Evolutionary conservation across 2,797 vertebrate genomes (phyloP).

Genomic region (Tangara arthus): DNA sequence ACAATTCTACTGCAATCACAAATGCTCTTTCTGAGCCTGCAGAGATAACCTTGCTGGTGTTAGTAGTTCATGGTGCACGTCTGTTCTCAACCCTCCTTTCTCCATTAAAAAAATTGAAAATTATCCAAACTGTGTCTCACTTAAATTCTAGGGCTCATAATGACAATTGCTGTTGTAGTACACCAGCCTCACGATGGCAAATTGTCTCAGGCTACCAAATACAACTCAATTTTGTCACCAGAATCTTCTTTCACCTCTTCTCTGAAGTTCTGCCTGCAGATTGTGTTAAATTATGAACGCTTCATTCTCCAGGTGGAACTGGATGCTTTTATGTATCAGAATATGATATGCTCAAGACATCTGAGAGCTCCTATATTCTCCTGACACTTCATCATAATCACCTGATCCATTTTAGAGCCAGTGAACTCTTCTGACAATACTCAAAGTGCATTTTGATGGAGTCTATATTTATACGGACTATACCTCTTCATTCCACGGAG

Average conservation of each 20-base stretch:
- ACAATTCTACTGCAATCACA: not conserved
- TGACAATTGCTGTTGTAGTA: not conserved
- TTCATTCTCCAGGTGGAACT: not conserved
- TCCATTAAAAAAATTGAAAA: not conserved
- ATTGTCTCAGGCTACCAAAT: not conserved
- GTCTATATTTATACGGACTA: not conserved
- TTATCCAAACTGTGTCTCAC: not conserved
- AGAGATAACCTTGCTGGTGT: not conserved
- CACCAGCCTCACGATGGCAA: not conserved
- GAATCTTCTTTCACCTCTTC: not conserved
- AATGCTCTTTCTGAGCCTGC: not conserved
- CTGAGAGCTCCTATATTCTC: not conserved
- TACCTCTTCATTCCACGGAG: not conserved
- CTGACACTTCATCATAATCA: not conserved
- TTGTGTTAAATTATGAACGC: not conserved
- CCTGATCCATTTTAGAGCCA: not conserved
- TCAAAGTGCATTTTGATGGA: conserved; percentile 2
- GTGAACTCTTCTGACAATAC: not conserved
- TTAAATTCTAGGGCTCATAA: not conserved
- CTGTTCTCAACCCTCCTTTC: not conserved
- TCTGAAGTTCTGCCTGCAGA: not conserved
- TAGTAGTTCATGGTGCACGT: not conserved
- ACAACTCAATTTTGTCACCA: not conserved
- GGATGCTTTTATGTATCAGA: conserved; percentile 6
- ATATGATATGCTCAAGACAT: not conserved